These are phyloP conservation scores for Drosophila subquinaria DNA, from an alignment of 2,888 invertebrate species.

Conservation along the genomic window DNA sequence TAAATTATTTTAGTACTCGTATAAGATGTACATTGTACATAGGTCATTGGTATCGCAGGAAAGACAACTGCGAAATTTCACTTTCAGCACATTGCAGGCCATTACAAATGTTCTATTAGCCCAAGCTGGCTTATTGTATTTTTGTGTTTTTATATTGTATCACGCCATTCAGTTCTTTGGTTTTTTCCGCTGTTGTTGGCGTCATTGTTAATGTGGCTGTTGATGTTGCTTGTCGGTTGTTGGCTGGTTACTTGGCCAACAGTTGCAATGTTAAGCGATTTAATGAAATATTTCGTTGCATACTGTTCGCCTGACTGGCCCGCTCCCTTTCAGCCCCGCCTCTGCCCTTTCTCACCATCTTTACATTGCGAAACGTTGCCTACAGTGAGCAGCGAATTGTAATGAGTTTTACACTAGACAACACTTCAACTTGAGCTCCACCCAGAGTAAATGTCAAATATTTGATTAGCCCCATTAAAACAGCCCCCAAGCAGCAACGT, in stretches of 20 bases:
- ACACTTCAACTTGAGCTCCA: conserved; percentile 49
- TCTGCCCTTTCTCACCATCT: background rate
- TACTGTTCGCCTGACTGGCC: conserved; percentile 25
- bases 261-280: conserved; percentile 54
- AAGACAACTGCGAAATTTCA: background rate
- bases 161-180: background rate
- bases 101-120: conserved; percentile 10
- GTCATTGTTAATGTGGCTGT: conserved; percentile 50
- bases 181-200: conserved; percentile 27
- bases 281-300: conserved; percentile 56
- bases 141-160: conserved; percentile 11
- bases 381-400: conserved; percentile 22
- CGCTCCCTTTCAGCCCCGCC: background rate
- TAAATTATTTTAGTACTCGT: no score
- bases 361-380: conserved; percentile 3
- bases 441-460: conserved; percentile 75
- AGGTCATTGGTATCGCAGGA: background rate
- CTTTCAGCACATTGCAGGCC: conserved; percentile 4
- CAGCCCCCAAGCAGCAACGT: conserved; percentile 31
- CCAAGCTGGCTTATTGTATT: background rate
- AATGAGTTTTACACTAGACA: conserved; percentile 58
- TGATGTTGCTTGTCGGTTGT: conserved; percentile 46
- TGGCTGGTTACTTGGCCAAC: conserved; percentile 35
- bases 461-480: conserved; percentile 81
- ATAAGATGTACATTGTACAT: no score